Conservation (phyloP, 2,888 invertebrate genomes). For the Xanthia icteritia region DNA sequence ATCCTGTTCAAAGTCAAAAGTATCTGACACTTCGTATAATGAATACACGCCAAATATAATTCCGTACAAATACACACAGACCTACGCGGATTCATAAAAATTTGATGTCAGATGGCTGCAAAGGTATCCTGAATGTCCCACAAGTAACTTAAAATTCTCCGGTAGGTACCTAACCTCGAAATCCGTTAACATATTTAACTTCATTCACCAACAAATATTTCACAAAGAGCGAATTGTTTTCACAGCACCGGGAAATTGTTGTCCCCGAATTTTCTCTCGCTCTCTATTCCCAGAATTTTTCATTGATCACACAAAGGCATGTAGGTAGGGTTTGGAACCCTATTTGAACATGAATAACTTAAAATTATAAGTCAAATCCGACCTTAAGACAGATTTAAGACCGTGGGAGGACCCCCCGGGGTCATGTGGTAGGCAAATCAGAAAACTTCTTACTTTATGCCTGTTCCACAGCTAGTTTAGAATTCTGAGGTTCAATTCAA, state of each 20-base stretch:
- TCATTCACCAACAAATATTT: constrained; percentile 60
- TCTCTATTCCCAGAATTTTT: constrained; percentile 58
- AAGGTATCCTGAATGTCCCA: constrained; percentile 39
- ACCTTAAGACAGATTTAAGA: constrained; percentile 54
- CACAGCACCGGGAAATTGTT: constrained; percentile 52
- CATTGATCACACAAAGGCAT: constrained; percentile 58
- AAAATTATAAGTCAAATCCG: constrained; percentile 59
- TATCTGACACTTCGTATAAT: no score
- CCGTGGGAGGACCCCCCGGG: constrained; percentile 23
- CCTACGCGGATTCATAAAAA: constrained; percentile 8
- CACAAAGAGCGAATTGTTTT: constrained; percentile 64
- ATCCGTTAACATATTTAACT: constrained; percentile 46
- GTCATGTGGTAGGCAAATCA: constrained; percentile 42
- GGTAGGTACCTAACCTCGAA: constrained; percentile 22
- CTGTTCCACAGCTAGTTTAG: constrained; percentile 42
- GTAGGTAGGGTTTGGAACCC: constrained; percentile 18
- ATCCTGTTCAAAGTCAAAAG: background rate
- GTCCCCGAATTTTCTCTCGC: constrained; percentile 47
- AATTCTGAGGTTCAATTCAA: constrained; percentile 47
- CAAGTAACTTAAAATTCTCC: constrained; percentile 49
- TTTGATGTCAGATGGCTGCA: constrained; percentile 8
- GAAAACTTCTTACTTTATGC: constrained; percentile 38
- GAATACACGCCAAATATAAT: background rate
- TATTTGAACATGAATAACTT: constrained; percentile 63
- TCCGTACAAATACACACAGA: background rate